Evolutionary conservation across 2,888 invertebrate genomes (phyloP).

Genomic region (Mamestra brassicae): DNA sequence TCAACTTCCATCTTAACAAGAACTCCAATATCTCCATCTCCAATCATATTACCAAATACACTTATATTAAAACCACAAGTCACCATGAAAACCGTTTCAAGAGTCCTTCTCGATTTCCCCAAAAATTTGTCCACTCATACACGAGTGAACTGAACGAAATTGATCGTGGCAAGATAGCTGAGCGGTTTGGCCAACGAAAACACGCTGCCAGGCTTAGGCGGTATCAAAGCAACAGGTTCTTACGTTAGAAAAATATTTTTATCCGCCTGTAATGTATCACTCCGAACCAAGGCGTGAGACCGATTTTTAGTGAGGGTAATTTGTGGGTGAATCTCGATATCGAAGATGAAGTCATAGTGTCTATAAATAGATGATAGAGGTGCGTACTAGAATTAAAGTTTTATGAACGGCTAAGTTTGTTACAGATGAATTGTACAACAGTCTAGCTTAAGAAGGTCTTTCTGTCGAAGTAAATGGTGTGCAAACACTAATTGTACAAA

Average conservation of each 20-base stretch:
- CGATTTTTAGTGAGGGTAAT: conserved; percentile 77
- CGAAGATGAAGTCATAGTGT: conserved; percentile 68
- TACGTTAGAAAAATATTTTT: conserved; percentile 86
- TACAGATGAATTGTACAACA: too few relatives aligned
- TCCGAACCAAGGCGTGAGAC: conserved; percentile 71
- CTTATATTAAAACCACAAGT: conserved; percentile 41
- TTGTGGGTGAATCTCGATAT: conserved; percentile 73
- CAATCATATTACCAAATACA: conserved; percentile 21
- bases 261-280: conserved; percentile 87
- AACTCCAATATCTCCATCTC: conserved; percentile 5
- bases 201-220: conserved; percentile 71
- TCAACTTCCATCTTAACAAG: background rate
- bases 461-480: background rate
- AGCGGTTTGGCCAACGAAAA: conserved; percentile 69
- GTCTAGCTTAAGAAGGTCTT: too few relatives aligned
- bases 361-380: background rate
- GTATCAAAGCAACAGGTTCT: conserved; percentile 86
- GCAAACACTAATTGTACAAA: background rate
- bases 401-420: too few relatives aligned
- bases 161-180: conserved; percentile 67
- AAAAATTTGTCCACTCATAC: conserved; percentile 63
- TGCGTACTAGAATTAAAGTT: conserved; percentile 46
- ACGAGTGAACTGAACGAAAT: conserved; percentile 63
- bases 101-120: conserved; percentile 41
- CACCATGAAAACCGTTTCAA: conserved; percentile 33